Conservation (phyloP, 2,888 invertebrate genomes). For the Cheiracanthium punctorium region DNA sequence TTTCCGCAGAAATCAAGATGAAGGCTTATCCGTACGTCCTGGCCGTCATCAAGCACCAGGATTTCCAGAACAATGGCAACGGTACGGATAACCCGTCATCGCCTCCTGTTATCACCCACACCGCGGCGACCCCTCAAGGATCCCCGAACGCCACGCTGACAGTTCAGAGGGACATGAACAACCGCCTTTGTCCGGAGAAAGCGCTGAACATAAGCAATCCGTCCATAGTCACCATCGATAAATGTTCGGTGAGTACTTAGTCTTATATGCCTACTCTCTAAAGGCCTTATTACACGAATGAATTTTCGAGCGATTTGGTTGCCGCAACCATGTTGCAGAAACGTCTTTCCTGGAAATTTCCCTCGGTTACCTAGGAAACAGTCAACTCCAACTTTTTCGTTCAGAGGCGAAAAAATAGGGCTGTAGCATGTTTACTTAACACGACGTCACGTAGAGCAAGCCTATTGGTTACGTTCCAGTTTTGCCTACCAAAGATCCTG, state of each 20-base stretch:
- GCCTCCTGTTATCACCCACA: slow-evolving; percentile 89
- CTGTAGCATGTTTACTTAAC: too few relatives aligned
- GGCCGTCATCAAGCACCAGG: slow-evolving; percentile 37
- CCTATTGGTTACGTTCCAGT: too few relatives aligned
- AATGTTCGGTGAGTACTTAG: slow-evolving; percentile 73
- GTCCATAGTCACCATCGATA: slow-evolving; percentile 74
- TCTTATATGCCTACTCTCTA: too few relatives aligned
- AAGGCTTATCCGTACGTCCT: slow-evolving; percentile 52
- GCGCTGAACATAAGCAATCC: slow-evolving; percentile 76
- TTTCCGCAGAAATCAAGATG: slow-evolving; percentile 60
- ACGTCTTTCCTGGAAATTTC: too few relatives aligned
- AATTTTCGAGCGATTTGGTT: too few relatives aligned
- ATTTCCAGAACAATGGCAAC: neutral
- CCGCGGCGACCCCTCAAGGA: slow-evolving; percentile 99
- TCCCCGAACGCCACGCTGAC: slow-evolving; percentile 89
- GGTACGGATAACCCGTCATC: slow-evolving; percentile 63
- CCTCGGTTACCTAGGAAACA: too few relatives aligned
- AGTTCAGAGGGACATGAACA: slow-evolving; percentile 74
- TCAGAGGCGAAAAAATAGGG: too few relatives aligned
- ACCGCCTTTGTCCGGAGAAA: slow-evolving; percentile 74
- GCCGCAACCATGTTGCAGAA: too few relatives aligned
- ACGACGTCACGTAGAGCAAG: too few relatives aligned
- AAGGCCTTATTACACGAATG: too few relatives aligned
- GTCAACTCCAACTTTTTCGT: too few relatives aligned
- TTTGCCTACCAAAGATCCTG: too few relatives aligned